A percentile compares a stretch with the other conserved stretches of the same genome.
phyloP scores from a whole-genome alignment of 2,888 invertebrate species.

The Gonocerus acuteangulatus region DNA sequence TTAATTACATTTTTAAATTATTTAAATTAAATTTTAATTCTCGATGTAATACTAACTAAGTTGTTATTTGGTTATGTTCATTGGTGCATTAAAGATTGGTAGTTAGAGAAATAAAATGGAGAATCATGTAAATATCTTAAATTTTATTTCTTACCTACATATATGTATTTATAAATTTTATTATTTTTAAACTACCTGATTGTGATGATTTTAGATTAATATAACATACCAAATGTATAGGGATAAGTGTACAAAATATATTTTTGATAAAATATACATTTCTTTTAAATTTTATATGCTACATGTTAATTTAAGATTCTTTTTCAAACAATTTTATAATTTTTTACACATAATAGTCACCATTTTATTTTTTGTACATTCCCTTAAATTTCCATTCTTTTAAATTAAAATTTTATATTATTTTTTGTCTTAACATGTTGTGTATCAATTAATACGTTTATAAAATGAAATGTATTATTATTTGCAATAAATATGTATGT shows the following conservation, averaged over 20 bases:
- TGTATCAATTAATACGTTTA: too few relatives aligned
- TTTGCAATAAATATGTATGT: too few relatives aligned
- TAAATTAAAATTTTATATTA: not conserved
- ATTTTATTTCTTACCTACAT: not conserved
- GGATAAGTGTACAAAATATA: conserved; percentile 14
- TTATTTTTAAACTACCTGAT: not conserved
- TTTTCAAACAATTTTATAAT: not conserved
- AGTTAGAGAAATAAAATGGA: not conserved
- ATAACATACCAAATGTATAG: conserved; percentile 11
- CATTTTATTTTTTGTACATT: not conserved
- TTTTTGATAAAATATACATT: conserved; percentile 21
- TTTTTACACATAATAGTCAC: not conserved
- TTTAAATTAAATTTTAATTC: not conserved
- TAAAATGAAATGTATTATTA: too few relatives aligned
- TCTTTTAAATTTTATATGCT: not conserved
- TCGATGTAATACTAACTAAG: not conserved
- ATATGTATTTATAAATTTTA: conserved; percentile 1
- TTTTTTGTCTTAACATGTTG: too few relatives aligned
- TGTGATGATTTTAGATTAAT: conserved; percentile 19
- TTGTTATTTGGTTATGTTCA: not conserved
- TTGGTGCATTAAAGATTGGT: not conserved
- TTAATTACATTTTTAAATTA: too few relatives aligned
- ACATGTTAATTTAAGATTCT: not conserved
- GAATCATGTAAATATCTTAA: not conserved
- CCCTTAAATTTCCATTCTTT: not conserved